Evolutionary conservation across 2,888 invertebrate genomes (phyloP), one percentile per base, ranked within the genome.

Genomic region (Zeuzera pyrina): DNA sequence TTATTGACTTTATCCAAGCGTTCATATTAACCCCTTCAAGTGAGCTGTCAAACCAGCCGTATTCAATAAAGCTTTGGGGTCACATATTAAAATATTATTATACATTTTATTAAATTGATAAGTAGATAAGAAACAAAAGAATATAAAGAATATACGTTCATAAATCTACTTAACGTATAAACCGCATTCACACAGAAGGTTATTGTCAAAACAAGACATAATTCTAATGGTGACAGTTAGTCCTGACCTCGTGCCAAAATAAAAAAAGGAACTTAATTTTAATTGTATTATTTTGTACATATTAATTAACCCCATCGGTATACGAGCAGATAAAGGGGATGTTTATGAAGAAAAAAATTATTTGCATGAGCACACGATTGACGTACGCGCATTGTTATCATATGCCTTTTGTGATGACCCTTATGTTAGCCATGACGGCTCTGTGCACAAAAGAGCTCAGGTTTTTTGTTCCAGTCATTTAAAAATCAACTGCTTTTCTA

Each of bases 331-430:
- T 78, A 83, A 66, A 74, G 66, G 83, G 79, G 77, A 73, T 74
- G 73, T 70, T 79, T 77, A 67, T 49, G 65, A 60, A 69, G 68
- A 77, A 83, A 83, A 81, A 81, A 81, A 68, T 57, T 73, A 78
- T 79, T 81, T 83, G 83, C 83, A 81, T 83, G 77, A 81, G 68
- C 74, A 66, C 79, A 77, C 83, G 83, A 77, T 78, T 78, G 83
- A 81, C 83, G 76, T 78, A 59, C 72, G 81, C 62, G 67, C 60
- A 76, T 83, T 83, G 83, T 83, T 78, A 73, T 83, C 78, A 72
- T 59, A 57, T 69, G 74, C 69, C 79, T 78, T 78, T 83, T 81
- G 81, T 83, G 83, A 83, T 83, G 83, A 83, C 83, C 83, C 83
- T 76, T 73, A 67, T 71, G 74, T 74, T 77, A 72, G 74, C 71